Evolutionary conservation across 2,113 vertebrate species (phyloP).

Genomic region (Dunckerocampus dactyliophorus): DNA sequence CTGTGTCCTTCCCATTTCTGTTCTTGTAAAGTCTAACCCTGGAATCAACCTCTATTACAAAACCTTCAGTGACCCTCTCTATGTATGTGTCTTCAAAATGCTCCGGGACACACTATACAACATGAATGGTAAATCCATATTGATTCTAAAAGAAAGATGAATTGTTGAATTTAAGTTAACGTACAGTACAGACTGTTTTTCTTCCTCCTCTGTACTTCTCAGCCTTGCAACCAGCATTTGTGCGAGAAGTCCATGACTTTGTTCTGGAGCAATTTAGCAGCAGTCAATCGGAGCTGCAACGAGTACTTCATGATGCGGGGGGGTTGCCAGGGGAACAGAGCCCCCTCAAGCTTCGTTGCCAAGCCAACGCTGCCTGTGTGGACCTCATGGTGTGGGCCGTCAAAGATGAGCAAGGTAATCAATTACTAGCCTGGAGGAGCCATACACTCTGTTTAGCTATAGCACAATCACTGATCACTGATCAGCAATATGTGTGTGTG

Average conservation of each 20-base stretch:
- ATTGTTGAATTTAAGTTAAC: not conserved
- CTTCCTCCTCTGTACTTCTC: not conserved
- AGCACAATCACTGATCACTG: not conserved
- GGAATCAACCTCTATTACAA: conserved; percentile 81
- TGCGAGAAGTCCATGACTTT: conserved; percentile 93
- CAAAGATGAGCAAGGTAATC: conserved; percentile 92
- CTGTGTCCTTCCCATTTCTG: conserved; percentile 27
- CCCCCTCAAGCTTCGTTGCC: conserved; percentile 90
- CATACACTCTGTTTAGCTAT: conserved; percentile 1
- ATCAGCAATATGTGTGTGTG: not conserved
- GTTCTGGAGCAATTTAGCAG: conserved; percentile 95
- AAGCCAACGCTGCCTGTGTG: conserved; percentile 94
- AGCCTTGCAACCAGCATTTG: conserved; percentile 85
- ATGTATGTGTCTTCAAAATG: conserved; percentile 96
- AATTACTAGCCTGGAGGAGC: conserved; percentile 1
- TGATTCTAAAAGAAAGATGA: not conserved
- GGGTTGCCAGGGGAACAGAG: conserved; percentile 81
- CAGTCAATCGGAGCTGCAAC: conserved; percentile 92
- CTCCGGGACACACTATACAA: conserved; percentile 90
- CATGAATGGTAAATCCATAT: conserved; percentile 79
- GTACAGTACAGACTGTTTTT: not conserved
- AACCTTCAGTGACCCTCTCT: conserved; percentile 88
- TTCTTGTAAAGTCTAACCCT: conserved; percentile 71
- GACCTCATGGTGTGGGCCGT: conserved; percentile 98
- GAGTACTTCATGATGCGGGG: conserved; percentile 85